A percentile compares a stretch with the other conserved stretches of the same genome.
Evolutionary conservation across 1,140 invertebrate genomes (phyloP).

Genomic region (Vollenhovia emeryi): DNA sequence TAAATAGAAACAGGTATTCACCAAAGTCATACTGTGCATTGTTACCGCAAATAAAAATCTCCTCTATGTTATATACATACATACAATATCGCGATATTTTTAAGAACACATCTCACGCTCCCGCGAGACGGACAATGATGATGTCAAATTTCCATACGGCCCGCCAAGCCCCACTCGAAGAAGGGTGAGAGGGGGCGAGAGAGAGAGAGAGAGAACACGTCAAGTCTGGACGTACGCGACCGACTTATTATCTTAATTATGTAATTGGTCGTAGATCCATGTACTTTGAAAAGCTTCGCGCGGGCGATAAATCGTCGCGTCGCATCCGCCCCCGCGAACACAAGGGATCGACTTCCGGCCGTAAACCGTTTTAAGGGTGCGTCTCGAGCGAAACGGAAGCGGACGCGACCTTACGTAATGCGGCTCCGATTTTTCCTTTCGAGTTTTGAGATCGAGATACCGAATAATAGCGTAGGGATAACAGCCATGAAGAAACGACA

Average conservation of each 20-base stretch:
- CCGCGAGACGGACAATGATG: constrained; percentile 8
- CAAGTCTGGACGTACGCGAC: background rate
- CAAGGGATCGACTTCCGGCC: constrained; percentile 79
- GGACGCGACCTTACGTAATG: constrained; percentile 67
- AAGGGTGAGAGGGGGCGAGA: too few relatives aligned
- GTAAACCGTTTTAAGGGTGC: constrained; percentile 79
- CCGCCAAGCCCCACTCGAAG: background rate
- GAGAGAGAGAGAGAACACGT: background rate
- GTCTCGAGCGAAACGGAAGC: constrained; percentile 73
- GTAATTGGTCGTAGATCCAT: constrained; percentile 29
- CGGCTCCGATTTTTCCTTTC: constrained; percentile 1
- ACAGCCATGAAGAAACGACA: background rate
- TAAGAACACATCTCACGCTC: constrained; percentile 2
- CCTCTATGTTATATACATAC: background rate
- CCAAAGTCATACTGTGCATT: too few relatives aligned
- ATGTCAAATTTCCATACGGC: constrained; percentile 13
- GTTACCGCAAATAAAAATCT: background rate
- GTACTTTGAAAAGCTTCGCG: constrained; percentile 33
- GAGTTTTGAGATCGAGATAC: constrained; percentile 41
- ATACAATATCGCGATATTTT: background rate
- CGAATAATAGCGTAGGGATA: background rate
- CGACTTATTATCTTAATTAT: constrained; percentile 15
- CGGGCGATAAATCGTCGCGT: constrained; percentile 15
- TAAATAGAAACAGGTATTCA: background rate
- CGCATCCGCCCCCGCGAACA: constrained; percentile 40